These are phyloP conservation scores for Drosophila elegans DNA, from an alignment of 1,140 invertebrate species.

Conservation along the genomic window DNA sequence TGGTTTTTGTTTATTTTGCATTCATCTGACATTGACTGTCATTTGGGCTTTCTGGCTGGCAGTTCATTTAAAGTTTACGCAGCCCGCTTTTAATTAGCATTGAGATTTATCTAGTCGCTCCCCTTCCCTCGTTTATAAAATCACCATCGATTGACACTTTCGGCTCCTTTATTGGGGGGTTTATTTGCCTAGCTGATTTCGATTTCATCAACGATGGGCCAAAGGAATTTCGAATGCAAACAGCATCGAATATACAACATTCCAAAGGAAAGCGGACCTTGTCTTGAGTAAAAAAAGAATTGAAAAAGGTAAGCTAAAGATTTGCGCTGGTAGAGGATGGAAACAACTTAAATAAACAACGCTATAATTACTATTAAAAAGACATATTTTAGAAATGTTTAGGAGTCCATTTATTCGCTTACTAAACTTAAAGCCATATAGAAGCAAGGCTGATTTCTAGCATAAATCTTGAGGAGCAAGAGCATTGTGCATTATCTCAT, in stretches of 20 bases:
- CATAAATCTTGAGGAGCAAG: no score
- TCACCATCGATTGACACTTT: slow-evolving; percentile 74
- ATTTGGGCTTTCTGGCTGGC: slow-evolving; percentile 57
- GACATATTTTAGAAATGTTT: no score
- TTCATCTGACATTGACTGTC: slow-evolving; percentile 59
- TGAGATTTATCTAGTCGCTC: slow-evolving; percentile 29
- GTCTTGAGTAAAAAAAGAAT: slow-evolving; percentile 13
- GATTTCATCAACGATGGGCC: slow-evolving; percentile 68
- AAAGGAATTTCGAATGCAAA: slow-evolving; percentile 78
- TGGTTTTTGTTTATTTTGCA: slow-evolving; percentile 48
- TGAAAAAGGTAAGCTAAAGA: neutral
- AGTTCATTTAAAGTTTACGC: slow-evolving; percentile 78
- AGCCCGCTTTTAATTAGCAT: slow-evolving; percentile 71
- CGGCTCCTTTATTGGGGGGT: slow-evolving; percentile 70
- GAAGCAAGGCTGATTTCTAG: no score
- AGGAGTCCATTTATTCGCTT: no score
- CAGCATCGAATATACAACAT: slow-evolving; percentile 44
- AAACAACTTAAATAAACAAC: slow-evolving; percentile 24
- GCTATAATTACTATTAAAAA: no score
- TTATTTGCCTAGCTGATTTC: slow-evolving; percentile 81
- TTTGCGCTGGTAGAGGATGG: slow-evolving; percentile 8
- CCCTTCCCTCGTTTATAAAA: neutral
- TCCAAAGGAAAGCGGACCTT: slow-evolving; percentile 7
- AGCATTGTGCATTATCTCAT: neutral
- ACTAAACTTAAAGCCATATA: no score